A percentile compares a stretch with the other conserved stretches of the same genome.
phyloP scores from a whole-genome alignment of 2,797 vertebrate species.

The Tokudaia tokunoshimensis region DNA sequence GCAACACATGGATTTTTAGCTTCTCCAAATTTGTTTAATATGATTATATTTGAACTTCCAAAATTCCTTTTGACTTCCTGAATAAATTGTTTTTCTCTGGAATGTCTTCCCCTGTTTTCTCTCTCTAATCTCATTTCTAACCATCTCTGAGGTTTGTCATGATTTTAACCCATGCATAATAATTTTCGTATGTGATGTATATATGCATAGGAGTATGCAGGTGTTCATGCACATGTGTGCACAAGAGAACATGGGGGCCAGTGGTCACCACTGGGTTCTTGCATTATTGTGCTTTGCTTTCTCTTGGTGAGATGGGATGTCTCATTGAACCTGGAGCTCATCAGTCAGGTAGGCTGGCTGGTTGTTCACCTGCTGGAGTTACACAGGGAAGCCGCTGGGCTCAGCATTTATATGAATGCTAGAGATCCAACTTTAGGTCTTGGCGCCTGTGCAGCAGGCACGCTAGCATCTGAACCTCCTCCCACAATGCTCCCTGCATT shows the following conservation, averaged over 20 bases:
- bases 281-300: neutral
- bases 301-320: neutral
- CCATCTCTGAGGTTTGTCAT: neutral
- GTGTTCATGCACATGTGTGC: neutral
- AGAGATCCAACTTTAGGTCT: neutral
- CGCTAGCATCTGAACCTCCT: neutral
- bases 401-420: neutral
- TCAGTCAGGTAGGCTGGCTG: neutral
- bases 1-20: neutral
- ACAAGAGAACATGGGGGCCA: neutral
- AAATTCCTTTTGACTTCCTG: neutral
- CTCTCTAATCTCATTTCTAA: conserved; percentile 12
- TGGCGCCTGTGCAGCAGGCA: neutral
- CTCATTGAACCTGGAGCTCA: neutral
- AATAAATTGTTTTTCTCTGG: neutral
- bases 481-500: neutral
- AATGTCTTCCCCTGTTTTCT: conserved; percentile 12
- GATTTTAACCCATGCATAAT: neutral
- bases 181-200: neutral
- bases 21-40: neutral
- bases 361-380: neutral
- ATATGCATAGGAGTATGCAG: neutral
- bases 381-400: neutral
- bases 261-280: neutral
- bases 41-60: conserved; percentile 31